Evolutionary conservation across 2,888 invertebrate species (phyloP), one percentile per base, ranked within the genome.

Genomic region (Plebejus anna): DNA sequence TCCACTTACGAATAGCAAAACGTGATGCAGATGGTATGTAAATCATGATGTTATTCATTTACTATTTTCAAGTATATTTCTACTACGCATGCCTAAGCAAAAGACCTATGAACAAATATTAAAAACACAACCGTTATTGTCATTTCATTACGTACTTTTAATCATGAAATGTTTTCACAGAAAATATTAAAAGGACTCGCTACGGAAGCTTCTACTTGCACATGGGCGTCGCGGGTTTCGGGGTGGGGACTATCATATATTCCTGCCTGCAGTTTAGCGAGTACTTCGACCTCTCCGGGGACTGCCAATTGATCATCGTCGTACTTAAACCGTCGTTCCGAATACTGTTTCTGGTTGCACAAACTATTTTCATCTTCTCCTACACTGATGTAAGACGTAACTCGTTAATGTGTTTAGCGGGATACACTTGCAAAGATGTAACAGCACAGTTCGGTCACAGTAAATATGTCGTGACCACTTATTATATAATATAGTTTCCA

Each of bases 311-410:
- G 80, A 88, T 95, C 61, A 90, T 96, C 77, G 93, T 95, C 28
- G 96, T 95, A n/a, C 84, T 96, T 61, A 95, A 96, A 75, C 96
- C 96, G 0, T 91, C 94, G 0, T 88, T 95, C 16, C 92, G 96
- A 76, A 95, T 96, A 83, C 85, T 95, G 77, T 96, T 96, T 87
- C 94, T 95, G 80, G 95, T 96, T 80, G 94, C 95, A 72, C 96
- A 96, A 86, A 95, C 96, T 78, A 95, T 96, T 82, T 96, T 96
- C 85, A 95, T 96, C 82, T 96, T 96, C 85, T 95, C 96, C 4
- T 96, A 96, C 82, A 95, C 96, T 70, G 95, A 96, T 88, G 96
- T 96, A 86, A 92, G 94, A 77, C 51, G 28, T 36, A 70, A 70
- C 73, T 70, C 38, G 38, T 55, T 70, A 79, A 77, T 72, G 22